Evolutionary conservation across 1,140 invertebrate species (phyloP), one percentile per base, ranked within the genome.

Genomic region (Drosophila virilis): DNA sequence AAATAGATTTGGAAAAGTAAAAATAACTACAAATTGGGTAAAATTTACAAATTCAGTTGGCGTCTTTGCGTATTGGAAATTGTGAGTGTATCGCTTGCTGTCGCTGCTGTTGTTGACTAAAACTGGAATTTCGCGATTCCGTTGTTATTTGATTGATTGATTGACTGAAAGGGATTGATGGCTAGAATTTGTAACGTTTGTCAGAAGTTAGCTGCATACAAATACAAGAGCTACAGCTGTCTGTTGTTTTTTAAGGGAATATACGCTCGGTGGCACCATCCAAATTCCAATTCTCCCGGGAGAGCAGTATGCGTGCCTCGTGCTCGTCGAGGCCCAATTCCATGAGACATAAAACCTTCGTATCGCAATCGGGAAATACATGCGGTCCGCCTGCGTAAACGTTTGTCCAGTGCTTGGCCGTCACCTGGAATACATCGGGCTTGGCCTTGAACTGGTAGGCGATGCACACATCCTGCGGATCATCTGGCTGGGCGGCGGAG

Each of bases 391-490:
- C 96, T 33, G 98, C 99, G 94, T 99, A 99, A 13, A 96, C 94
- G 91, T 96, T 96, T 67, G 98, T 97, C 99, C 99, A 99, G 93
- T 98, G 97, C 89, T 94, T 95, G 42, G 98, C 98, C 55, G 98
- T 99, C 90, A 96, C 93, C 70, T 94, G 93, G 93, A 98, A 99
- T 92, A 98, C 95, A 75, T 96, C 95, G 51, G 94, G 94, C 91
- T 97, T 95, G 80, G 98, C 97, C 94, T 98, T 98, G 92, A 96
- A 99, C 92, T 99, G 98, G 92, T 96, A 96, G 42, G 98, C 98
- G 12, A 99, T 98, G 13, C 99, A 98, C 32, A 97, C 97, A 93
- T 98, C 97, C 92, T 98, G 98, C 13, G 98, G 98, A 94, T 99
- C 98, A 94, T 98, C 97, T 8, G 98, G 98, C 93, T 99, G 98